Conservation (phyloP, 2,888 invertebrate genomes). For the Perdita meconis region DNA sequence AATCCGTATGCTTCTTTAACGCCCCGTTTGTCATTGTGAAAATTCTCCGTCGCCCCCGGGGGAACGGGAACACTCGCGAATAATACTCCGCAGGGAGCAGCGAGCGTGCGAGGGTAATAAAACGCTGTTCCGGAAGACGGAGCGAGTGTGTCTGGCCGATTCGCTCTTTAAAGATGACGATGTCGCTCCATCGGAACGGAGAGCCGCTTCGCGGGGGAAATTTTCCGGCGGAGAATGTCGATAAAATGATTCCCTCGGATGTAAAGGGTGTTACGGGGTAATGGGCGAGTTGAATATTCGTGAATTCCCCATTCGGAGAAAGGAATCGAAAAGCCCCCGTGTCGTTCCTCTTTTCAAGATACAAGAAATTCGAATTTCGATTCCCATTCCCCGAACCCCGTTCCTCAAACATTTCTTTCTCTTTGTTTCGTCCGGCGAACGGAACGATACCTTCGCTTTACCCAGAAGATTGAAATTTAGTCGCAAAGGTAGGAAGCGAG, state of each 20-base stretch:
- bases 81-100: constrained; percentile 19
- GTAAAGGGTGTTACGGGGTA: too few species aligned
- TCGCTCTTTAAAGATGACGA: constrained; percentile 27
- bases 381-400: too few species aligned
- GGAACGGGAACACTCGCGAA: constrained; percentile 13
- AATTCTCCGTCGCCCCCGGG: constrained; percentile 21
- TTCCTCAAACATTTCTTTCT: too few species aligned
- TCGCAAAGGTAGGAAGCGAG: constrained; percentile 1
- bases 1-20: constrained; percentile 38
- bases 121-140: constrained; percentile 15
- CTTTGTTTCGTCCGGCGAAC: too few species aligned
- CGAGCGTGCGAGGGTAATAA: constrained; percentile 20
- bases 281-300: too few species aligned
- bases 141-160: constrained; percentile 10
- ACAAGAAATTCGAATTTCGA: too few species aligned
- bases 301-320: too few species aligned
- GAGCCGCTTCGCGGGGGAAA: not conserved
- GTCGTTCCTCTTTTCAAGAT: too few species aligned
- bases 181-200: constrained; percentile 21
- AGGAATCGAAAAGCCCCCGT: too few species aligned
- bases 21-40: constrained; percentile 44
- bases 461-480: constrained; percentile 49
- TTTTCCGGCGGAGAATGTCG: not conserved
- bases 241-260: not conserved
- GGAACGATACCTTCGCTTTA: too few species aligned